Base-by-base conservation (phyloP, 37 sponge, comb jelly and placozoan genomes). In the Ianthella basta region DNA sequence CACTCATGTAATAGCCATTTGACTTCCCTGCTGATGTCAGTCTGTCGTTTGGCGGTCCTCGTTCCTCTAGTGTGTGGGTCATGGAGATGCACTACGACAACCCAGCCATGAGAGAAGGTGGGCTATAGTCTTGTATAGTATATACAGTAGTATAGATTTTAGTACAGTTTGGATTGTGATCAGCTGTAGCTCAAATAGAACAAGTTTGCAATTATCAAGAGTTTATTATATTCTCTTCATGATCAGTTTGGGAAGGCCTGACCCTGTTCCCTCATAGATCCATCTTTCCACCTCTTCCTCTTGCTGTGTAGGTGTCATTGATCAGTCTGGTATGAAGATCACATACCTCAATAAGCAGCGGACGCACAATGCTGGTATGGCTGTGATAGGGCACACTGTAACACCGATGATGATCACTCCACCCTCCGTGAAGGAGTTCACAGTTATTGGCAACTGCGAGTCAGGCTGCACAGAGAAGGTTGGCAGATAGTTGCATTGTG, bases 81-180 rank as follows among this genome's bases (percentile, higher is more conserved):
- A 67, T 93, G 15, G 87, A 89, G 44, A 84, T 89, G 67, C 93
- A 93, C 56, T 93, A 89, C 68, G 83, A 93, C 60, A 93, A 93
- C 53, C 90, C 87, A 24, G 39, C 37, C 53, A 75, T 53, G 54
- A 24, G 15, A 53, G 1, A 50, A 75, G 78, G 78, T 75, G 2
- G 15, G 20, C 34, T 41, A 41, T 55, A 78, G 50, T 44, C 6
- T 44, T 10, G 50, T 8, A 44, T 8, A 10, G 50, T 44, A 44
- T 44, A 8, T 44, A 44, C 8, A n/a, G n/a, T n/a, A n/a, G n/a
- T n/a, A n/a, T n/a, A n/a, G n/a, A n/a, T n/a, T n/a, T n/a, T n/a
- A n/a, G n/a, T n/a, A n/a, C n/a, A n/a, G n/a, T n/a, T n/a, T n/a
- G n/a, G n/a, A n/a, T n/a, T n/a, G n/a, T n/a, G n/a, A n/a, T n/a